These are phyloP conservation scores for Polydrusus pterygomalis DNA, from an alignment of 2,888 invertebrate genomes.

Conservation along the genomic window DNA sequence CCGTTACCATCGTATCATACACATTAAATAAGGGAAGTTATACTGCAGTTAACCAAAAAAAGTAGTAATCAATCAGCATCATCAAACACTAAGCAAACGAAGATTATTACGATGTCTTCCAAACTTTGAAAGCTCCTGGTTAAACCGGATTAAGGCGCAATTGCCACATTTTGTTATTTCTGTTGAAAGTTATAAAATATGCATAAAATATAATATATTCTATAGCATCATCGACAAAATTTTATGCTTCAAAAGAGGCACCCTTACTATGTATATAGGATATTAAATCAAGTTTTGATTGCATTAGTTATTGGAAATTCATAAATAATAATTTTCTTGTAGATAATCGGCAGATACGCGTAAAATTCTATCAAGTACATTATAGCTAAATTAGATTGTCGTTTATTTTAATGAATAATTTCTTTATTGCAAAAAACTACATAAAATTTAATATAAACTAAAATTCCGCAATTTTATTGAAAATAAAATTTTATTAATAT, in stretches of 20 bases:
- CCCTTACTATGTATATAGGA: not conserved
- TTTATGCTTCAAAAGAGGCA: not conserved
- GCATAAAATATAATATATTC: not conserved
- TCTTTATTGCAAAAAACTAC: not conserved
- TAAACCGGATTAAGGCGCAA: conserved; percentile 34
- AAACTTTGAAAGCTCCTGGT: conserved; percentile 34
- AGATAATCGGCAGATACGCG: not conserved
- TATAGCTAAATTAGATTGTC: not conserved
- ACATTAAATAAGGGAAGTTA: not conserved
- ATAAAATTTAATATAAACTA: not conserved
- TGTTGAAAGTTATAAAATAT: conserved; percentile 38
- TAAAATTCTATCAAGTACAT: not conserved
- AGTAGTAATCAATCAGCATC: not conserved
- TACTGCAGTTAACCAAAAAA: conserved; percentile 14
- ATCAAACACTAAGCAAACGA: conserved; percentile 35
- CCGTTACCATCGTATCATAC: too few relatives aligned
- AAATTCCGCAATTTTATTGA: too few relatives aligned
- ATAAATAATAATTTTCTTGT: not conserved
- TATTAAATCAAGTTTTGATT: not conserved
- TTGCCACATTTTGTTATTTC: conserved; percentile 48
- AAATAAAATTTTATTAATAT: too few relatives aligned
- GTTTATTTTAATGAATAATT: not conserved
- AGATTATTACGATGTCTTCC: conserved; percentile 28
- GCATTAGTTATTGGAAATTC: not conserved
- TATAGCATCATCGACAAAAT: conserved; percentile 1